Conservation (phyloP, 1,140 invertebrate genomes). For the Meloidogyne chitwoodi region DNA sequence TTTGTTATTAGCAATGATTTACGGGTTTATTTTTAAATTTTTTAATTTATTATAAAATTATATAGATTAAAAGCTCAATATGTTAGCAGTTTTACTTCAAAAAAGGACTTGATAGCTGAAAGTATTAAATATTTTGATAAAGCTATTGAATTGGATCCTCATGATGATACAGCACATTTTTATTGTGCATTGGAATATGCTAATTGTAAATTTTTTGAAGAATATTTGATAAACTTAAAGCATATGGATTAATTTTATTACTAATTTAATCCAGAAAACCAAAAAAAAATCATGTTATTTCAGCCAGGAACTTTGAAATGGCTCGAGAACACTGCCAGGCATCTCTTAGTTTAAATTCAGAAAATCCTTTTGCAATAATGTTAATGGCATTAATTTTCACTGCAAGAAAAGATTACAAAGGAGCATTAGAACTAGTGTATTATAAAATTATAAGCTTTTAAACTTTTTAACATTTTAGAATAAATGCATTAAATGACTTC, state of each 20-base stretch:
- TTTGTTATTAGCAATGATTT: slow-evolving; percentile 48
- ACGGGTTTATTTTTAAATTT: slow-evolving; percentile 31
- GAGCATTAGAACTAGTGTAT: slow-evolving; percentile 48
- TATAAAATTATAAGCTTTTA: neutral
- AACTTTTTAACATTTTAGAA: neutral
- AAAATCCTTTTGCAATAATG: slow-evolving; percentile 56
- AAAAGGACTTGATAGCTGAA: slow-evolving; percentile 27
- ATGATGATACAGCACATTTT: slow-evolving; percentile 56
- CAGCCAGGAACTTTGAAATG: slow-evolving; percentile 49
- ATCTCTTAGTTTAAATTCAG: slow-evolving; percentile 47
- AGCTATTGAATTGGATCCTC: slow-evolving; percentile 46
- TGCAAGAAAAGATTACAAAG: slow-evolving; percentile 52
- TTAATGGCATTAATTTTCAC: slow-evolving; percentile 56
- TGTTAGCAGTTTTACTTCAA: slow-evolving; percentile 28
- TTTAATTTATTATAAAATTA: slow-evolving; percentile 1
- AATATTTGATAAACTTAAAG: neutral
- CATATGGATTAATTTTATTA: too few relatives aligned
- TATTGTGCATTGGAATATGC: slow-evolving; percentile 58
- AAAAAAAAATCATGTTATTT: too few relatives aligned
- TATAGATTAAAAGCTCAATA: slow-evolving; percentile 46
- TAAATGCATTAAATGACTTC: slow-evolving; percentile 50
- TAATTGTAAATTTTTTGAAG: slow-evolving; percentile 26
- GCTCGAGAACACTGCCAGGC: slow-evolving; percentile 47
- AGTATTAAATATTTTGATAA: slow-evolving; percentile 45
- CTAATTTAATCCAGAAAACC: too few relatives aligned